Conservation (phyloP, 2,888 invertebrate species). For the Drosophila demipolita region DNA sequence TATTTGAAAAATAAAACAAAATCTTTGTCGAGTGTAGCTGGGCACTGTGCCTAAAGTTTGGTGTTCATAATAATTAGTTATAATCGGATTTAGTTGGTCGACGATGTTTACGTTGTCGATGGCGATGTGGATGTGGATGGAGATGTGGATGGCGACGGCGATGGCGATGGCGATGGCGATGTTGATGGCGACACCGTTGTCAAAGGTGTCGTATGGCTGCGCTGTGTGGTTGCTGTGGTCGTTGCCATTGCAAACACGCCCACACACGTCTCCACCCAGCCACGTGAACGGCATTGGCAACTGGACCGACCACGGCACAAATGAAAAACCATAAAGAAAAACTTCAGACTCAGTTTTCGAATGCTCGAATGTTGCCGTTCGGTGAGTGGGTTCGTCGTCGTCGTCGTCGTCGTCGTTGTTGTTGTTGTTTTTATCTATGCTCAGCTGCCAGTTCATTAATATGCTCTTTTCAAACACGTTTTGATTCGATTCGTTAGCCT, state of each 20-base stretch:
- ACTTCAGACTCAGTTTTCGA: constrained; percentile 9
- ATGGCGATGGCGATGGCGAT: constrained; percentile 43
- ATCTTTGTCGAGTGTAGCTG: constrained; percentile 2
- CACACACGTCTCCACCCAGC: constrained; percentile 27
- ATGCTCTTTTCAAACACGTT: constrained; percentile 73
- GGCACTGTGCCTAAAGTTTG: constrained; percentile 37
- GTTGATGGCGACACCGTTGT: constrained; percentile 28
- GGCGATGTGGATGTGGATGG: constrained; percentile 18
- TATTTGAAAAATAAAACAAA: neutral
- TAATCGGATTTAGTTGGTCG: constrained; percentile 79
- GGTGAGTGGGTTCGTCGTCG: constrained; percentile 32
- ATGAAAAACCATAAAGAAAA: constrained; percentile 64
- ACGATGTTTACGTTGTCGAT: constrained; percentile 32
- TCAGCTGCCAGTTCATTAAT: constrained; percentile 62
- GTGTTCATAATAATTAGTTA: constrained; percentile 81
- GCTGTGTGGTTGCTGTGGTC: constrained; percentile 39
- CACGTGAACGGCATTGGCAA: constrained; percentile 41
- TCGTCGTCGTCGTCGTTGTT: constrained; percentile 6
- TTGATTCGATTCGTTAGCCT: constrained; percentile 61
- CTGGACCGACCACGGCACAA: constrained; percentile 54
- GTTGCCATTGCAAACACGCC: constrained; percentile 44
- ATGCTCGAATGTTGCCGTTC: constrained; percentile 25
- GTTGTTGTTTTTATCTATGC: constrained; percentile 17
- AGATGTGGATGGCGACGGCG: constrained; percentile 25
- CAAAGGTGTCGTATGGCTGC: constrained; percentile 57